Evolutionary conservation across 1,140 invertebrate genomes (phyloP).

Genomic region (Drosophila quadrilineata): DNA sequence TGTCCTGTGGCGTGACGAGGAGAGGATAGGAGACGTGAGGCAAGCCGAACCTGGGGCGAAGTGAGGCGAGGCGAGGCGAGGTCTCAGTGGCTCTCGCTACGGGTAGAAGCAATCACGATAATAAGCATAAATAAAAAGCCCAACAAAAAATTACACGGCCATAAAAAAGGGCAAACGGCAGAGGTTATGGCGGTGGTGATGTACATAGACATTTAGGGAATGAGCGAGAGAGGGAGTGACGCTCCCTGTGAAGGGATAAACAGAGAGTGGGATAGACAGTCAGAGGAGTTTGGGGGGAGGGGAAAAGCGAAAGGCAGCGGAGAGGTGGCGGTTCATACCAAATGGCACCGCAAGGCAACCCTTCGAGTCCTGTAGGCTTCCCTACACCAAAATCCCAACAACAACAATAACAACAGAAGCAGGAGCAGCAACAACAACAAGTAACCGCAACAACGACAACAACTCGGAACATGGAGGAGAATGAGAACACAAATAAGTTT

Average conservation of each 20-base stretch:
- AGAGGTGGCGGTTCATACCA: slow-evolving; percentile 4
- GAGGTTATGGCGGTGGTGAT: too few species aligned
- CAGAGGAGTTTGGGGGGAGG: not conserved
- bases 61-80: too few species aligned
- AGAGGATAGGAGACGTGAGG: too few species aligned
- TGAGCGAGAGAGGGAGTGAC: too few species aligned
- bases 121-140: slow-evolving; percentile 76
- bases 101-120: slow-evolving; percentile 67
- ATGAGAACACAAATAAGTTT: slow-evolving; percentile 71
- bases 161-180: slow-evolving; percentile 72
- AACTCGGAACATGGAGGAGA: slow-evolving; percentile 10
- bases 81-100: slow-evolving; percentile 15
- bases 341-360: slow-evolving; percentile 38
- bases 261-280: slow-evolving; percentile 1
- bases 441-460: not conserved
- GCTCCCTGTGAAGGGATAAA: not conserved
- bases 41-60: too few species aligned
- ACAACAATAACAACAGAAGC: not conserved
- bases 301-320: too few species aligned
- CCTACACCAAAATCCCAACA: slow-evolving; percentile 1
- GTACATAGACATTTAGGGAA: too few species aligned
- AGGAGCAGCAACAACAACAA: not conserved
- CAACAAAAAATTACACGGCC: slow-evolving; percentile 74
- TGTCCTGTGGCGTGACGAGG: slow-evolving; percentile 15
- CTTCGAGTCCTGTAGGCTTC: slow-evolving; percentile 21